Evolutionary conservation across 2,888 invertebrate genomes (phyloP), one percentile per base, ranked within the genome.

Genomic region (Thelaira solivaga): DNA sequence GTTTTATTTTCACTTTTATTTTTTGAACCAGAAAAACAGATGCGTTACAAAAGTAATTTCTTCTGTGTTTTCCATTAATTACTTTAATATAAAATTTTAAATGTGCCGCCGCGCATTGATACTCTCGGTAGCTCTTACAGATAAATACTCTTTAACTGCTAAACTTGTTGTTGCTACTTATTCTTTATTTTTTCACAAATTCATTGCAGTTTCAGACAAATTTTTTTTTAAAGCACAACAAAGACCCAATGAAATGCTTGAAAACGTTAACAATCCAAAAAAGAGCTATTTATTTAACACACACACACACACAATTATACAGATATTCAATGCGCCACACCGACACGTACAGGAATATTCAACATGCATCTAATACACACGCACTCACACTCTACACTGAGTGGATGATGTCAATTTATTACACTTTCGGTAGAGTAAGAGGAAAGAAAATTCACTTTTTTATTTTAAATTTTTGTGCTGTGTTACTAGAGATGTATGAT

Each of bases 121-220:
- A 78, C 74, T 78, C 78, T 64, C 78, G 78, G 78, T 78, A 78
- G 78, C 78, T 78, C 78, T 78, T 78, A 78, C 78, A 78, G 78
- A 78, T 78, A 78, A 78, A 78, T 74, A 78, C 78, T 78, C 78
- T 78, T 78, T 78, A 71, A 78, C 61, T 78, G 74, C 74, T 78
- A 78, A 78, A 78, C 65, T 78, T 78, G 74, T 78, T 78, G 78
- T 78, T 78, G 78, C 78, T 78, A 78, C 78, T 78, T 78, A 78
- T 78, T 78, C 78, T 78, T 75, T 71, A 78, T 78, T 71, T 78
- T 72, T 78, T 78, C 78, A 78, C 78, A 78, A 78, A 78, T 78
- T 78, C 69, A 78, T 73, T 78, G 78, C 78, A 78, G 74, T 78
- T 78, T 75, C 61, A 64, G 72, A 57, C 72, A 75, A 55, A 65